Base-by-base conservation (phyloP, 2,113 vertebrate species). In the Labeo catla region DNA sequence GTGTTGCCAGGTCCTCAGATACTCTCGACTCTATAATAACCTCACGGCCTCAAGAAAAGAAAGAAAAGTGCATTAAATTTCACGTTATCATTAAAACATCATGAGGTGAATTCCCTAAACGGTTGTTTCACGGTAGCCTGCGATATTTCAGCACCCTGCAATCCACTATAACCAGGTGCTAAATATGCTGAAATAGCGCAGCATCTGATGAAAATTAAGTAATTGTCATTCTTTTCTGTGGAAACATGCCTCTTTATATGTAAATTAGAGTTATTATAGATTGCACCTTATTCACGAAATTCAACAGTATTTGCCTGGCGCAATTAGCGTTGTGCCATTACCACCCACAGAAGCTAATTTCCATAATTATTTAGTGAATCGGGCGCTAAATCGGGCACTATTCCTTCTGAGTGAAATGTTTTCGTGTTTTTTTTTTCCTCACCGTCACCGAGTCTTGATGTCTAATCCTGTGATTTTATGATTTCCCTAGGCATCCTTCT, bases 401-500 rank as follows among this genome's bases (percentile, higher is more conserved):
- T 49, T 50, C 21, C n/a, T 28, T 49, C 45, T 66, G n/a, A 66
- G 23, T 28, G 5, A 66, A 66, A 28, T 28, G n/a, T 28, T 66
- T 66, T 66, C 13, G 61, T 65, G 63, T 34, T 28, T 28, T 28
- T 28, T 28, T 34, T 12, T 23, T 66, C 2, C 23, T 28, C 39
- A 0, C 45, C 6, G 15, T 76, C 45, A 13, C 11, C 47, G 3
- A 50, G 6, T 76, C 3, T 76, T 50, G 11, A n/a, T 76, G 45
- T 47, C 45, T 76, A 76, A 76, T 76, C n/a, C 45, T 16, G 77
- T 80, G 36, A 45, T 63, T 39, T 79, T 80, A 63, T 80, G 36
- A 59, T 23, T 45, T 80, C 39, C 39, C 57, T n/a, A 39, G 12
- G 36, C 57, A 61, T 61, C 77, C 43, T 23, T 47, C 19, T 36